phyloP scores from a whole-genome alignment of 1,140 invertebrate genomes.

The Macrocentrus cingulum region DNA sequence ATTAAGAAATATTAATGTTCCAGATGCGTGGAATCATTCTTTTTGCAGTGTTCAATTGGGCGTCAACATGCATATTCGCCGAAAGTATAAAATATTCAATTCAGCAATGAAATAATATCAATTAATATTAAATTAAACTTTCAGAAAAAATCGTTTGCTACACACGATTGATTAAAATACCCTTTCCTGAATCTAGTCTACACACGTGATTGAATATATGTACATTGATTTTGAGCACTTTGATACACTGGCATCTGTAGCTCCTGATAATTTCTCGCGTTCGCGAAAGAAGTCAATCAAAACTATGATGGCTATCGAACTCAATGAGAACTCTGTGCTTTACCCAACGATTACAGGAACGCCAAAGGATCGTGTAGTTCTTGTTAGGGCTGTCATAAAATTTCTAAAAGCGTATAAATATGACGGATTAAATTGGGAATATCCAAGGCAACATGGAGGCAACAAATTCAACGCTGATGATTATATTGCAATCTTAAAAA shows the following conservation, averaged over 20 bases:
- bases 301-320: constrained; percentile 72
- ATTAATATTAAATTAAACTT: too few species aligned
- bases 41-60: too few species aligned
- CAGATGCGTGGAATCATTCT: too few species aligned
- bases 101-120: too few species aligned
- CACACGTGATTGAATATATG: constrained; percentile 70
- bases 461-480: constrained; percentile 56
- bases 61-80: too few species aligned
- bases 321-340: constrained; percentile 68
- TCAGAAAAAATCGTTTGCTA: constrained; percentile 68
- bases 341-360: constrained; percentile 65
- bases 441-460: constrained; percentile 69
- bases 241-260: constrained; percentile 60
- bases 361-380: constrained; percentile 57
- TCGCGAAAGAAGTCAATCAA: constrained; percentile 67
- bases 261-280: constrained; percentile 65
- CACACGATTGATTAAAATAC: constrained; percentile 67
- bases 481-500: constrained; percentile 56
- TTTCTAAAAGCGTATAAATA: constrained; percentile 69
- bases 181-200: constrained; percentile 71
- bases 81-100: too few species aligned
- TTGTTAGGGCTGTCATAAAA: constrained; percentile 63
- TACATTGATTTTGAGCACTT: constrained; percentile 63
- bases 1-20: too few species aligned
- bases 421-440: constrained; percentile 84